Conservation (phyloP, 2,888 invertebrate genomes). For the Choristoneura rosaceana region DNA sequence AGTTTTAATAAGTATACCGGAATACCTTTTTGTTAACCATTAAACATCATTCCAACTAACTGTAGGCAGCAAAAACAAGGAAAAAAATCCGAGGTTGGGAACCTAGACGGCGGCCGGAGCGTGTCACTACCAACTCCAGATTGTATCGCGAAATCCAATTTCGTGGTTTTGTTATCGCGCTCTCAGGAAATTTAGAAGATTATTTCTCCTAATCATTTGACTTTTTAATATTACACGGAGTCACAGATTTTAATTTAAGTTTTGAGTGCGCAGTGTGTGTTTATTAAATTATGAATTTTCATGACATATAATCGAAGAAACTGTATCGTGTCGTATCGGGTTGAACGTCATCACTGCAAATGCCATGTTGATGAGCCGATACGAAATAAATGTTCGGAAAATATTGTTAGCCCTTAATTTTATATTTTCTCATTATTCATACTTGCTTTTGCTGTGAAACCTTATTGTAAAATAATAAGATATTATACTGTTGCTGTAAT, state of each 20-base stretch:
- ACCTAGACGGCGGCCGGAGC: constrained; percentile 47
- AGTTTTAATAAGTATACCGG: neutral
- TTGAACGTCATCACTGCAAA: no score
- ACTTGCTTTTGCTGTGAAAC: no score
- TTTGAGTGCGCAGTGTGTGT: neutral
- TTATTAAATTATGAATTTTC: neutral
- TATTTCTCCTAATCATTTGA: constrained; percentile 62
- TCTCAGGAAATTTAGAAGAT: constrained; percentile 75
- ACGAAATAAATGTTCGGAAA: no score
- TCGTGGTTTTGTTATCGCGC: constrained; percentile 82
- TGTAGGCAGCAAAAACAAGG: constrained; percentile 43
- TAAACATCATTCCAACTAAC: neutral
- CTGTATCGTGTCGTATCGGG: no score
- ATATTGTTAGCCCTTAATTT: no score
- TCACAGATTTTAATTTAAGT: neutral
- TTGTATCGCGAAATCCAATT: constrained; percentile 84
- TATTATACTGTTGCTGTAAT: neutral
- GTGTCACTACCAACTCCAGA: constrained; percentile 76
- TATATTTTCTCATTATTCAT: no score
- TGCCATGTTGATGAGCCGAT: no score
- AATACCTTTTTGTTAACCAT: constrained; percentile 4
- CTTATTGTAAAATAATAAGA: no score
- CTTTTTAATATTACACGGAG: constrained; percentile 38
- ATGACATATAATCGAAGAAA: neutral
- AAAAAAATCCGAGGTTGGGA: constrained; percentile 54